Conservation (phyloP, 2,888 invertebrate genomes). For the Thera britannica region DNA sequence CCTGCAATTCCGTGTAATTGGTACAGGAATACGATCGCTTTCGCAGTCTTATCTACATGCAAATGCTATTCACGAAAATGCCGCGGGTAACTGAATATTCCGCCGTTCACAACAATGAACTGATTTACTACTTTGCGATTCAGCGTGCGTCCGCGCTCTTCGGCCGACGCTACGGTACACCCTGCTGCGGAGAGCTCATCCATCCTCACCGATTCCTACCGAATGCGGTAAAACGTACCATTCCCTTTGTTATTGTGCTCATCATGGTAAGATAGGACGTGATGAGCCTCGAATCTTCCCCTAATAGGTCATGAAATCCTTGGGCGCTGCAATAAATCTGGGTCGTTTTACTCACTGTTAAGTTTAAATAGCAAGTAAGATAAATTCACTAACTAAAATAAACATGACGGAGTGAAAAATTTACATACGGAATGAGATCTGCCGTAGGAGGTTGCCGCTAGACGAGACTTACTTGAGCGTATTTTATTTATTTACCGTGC, state of each 20-base stretch:
- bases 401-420: constrained; percentile 59
- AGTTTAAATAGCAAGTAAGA: constrained; percentile 49
- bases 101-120: constrained; percentile 70
- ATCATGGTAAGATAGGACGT: constrained; percentile 50
- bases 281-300: constrained; percentile 52
- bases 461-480: constrained; percentile 60
- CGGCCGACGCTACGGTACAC: constrained; percentile 60
- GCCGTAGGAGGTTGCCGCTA: constrained; percentile 60
- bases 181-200: constrained; percentile 48
- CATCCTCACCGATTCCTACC: constrained; percentile 54
- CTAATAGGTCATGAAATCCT: constrained; percentile 58
- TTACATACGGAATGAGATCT: constrained; percentile 73
- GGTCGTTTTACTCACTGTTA: constrained; percentile 48
- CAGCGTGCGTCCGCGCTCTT: constrained; percentile 70
- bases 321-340: constrained; percentile 42
- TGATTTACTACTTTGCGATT: constrained; percentile 77
- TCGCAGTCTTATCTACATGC: constrained; percentile 56
- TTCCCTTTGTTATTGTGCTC: constrained; percentile 51
- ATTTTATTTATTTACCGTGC: constrained; percentile 75
- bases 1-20: constrained; percentile 22
- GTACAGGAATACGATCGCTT: constrained; percentile 48
- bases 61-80: constrained; percentile 62
- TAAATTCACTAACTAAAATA: constrained; percentile 54
- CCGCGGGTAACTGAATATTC: constrained; percentile 67
- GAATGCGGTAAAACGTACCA: constrained; percentile 51